phyloP scores from a whole-genome alignment of 1,140 invertebrate genomes.

The Euwallacea fornicatus region DNA sequence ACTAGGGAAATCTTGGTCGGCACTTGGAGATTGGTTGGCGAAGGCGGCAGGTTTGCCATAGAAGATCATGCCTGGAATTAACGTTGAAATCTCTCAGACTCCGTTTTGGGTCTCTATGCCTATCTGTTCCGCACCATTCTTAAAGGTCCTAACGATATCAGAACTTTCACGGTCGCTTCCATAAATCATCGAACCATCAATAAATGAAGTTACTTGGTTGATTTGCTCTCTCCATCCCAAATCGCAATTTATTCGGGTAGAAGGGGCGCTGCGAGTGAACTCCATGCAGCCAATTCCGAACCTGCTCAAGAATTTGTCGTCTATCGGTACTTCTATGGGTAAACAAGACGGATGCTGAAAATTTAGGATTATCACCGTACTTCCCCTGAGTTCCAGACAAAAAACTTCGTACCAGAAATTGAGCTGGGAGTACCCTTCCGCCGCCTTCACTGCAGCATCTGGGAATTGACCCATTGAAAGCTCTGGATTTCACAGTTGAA shows the following conservation, averaged over 20 bases:
- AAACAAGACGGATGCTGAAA: slow-evolving; percentile 78
- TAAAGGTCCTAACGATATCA: slow-evolving; percentile 70
- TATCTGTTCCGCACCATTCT: slow-evolving; percentile 58
- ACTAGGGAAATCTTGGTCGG: slow-evolving; percentile 57
- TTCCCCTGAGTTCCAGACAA: not conserved
- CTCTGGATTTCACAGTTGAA: slow-evolving; percentile 66
- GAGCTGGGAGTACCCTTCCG: slow-evolving; percentile 60
- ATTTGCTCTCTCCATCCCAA: slow-evolving; percentile 74
- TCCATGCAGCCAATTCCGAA: slow-evolving; percentile 74
- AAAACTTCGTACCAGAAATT: slow-evolving; percentile 60
- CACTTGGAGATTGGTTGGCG: slow-evolving; percentile 46
- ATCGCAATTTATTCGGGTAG: slow-evolving; percentile 69
- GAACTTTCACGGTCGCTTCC: slow-evolving; percentile 80
- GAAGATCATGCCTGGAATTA: slow-evolving; percentile 61
- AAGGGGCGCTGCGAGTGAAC: slow-evolving; percentile 71
- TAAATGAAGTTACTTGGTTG: slow-evolving; percentile 82
- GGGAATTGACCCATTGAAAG: slow-evolving; percentile 79
- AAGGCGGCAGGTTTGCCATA: slow-evolving; percentile 61
- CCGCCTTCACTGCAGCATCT: slow-evolving; percentile 73
- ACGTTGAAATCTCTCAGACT: too few relatives aligned
- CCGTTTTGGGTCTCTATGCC: not conserved
- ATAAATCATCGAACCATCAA: slow-evolving; percentile 92
- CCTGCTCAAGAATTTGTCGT: slow-evolving; percentile 72
- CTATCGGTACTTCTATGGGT: slow-evolving; percentile 71
- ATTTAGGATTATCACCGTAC: not conserved